Evolutionary conservation across 2,113 vertebrate species (phyloP), one percentile per base, ranked within the genome.

Genomic region (Pedionomus torquatus): DNA sequence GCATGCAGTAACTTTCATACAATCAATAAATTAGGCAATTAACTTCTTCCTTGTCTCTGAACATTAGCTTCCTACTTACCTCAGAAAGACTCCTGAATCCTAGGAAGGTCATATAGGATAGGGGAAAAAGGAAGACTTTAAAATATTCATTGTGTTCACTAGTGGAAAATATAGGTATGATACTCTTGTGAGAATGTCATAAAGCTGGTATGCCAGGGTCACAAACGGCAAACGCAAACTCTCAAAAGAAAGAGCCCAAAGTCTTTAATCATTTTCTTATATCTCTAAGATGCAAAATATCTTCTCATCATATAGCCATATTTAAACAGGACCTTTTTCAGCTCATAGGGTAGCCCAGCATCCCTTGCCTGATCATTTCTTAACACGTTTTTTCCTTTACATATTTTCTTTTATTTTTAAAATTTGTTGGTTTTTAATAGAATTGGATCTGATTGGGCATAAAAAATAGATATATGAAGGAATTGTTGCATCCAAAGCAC

Each of bases 61-160:
- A 46, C 13, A 41, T 17, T 41, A 18, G 2, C 5, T 82, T 70
- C 31, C 24, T 63, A 18, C 16, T 75, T 75, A 63, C 3, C 18
- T 75, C n/a, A 68, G n/a, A 92, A 78, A 84, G 11, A 37, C 4
- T 89, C 6, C 18, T 52, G 13, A 10, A 15, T 77, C 17, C 11
- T 41, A n/a, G 5, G 6, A 49, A 7, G 2, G 15, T n/a, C 21
- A 37, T 18, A n/a, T 1, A 61, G 46, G 7, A 21, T 25, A 65
- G n/a, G 1, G 14, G 51, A 43, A 72, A 57, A 51, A 33, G 0
- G 2, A 74, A 31, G 2, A 65, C 31, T 1, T 30, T 33, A 28
- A 87, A 87, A 33, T 54, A 66, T n/a, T 81, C 4, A 5, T 48
- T 48, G 18, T 7, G 10, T 31, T 80, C 52, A 48, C 3, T 11